Conservation (phyloP, 2,113 vertebrate species). For the Scalopus aquaticus region DNA sequence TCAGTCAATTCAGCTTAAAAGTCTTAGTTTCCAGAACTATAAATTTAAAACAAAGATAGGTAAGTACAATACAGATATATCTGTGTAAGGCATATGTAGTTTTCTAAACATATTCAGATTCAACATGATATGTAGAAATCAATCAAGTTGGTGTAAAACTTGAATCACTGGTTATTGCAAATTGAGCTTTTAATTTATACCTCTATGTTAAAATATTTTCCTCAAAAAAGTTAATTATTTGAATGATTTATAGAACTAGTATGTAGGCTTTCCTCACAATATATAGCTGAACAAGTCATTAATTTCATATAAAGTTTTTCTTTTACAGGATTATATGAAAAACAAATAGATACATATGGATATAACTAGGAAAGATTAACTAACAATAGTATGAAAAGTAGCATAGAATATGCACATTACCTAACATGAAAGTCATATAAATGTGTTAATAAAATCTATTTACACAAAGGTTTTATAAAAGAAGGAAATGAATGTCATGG, state of each 20-base stretch:
- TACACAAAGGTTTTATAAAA: not conserved
- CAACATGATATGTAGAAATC: not conserved
- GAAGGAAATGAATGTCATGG: not conserved
- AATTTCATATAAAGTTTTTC: not conserved
- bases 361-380: not conserved
- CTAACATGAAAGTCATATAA: too few relatives aligned
- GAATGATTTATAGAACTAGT: not conserved
- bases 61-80: not conserved
- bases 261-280: not conserved
- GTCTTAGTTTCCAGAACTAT: not conserved
- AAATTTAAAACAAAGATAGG: not conserved
- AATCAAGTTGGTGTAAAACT: not conserved
- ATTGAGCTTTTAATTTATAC: not conserved
- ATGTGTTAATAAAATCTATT: not conserved
- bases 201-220: not conserved
- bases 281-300: not conserved
- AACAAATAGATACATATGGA: not conserved
- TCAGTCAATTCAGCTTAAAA: not conserved
- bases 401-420: not conserved
- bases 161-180: not conserved
- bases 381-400: not conserved
- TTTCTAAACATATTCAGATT: too few relatives aligned
- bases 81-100: fast-evolving
- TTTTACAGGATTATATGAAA: not conserved
- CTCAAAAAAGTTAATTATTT: not conserved